Base-by-base conservation (phyloP, 2,113 vertebrate genomes). In the Gobiocypris rarus region DNA sequence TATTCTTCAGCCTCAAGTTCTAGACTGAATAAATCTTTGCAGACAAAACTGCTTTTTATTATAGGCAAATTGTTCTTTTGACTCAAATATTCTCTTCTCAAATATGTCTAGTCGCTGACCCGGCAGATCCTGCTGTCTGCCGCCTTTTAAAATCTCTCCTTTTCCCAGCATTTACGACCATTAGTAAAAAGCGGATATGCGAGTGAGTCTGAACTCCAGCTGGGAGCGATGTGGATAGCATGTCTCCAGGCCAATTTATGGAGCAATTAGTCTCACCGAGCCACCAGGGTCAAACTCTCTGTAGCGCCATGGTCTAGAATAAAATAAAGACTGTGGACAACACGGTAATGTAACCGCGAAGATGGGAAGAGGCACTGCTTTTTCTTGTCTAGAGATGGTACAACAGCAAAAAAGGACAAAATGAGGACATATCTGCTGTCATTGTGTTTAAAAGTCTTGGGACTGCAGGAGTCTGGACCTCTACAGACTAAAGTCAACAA, bases 201-300 rank as follows among this genome's bases (percentile, higher is more conserved):
- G 31, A 69, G 54, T 28, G 70, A 48, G 43, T 56, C 77, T 43
- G 70, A 75, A 70, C 54, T 78, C 58, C 84, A 75, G 65, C 69
- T 77, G 77, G 73, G 77, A 41, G 50, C 43, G 52, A 84, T 63
- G 81, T 61, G 74, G 73, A 31, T 41, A 43, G 80, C 81, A 61
- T 71, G 61, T 84, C 52, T 75, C 65, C 59, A 45, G 76, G 81
- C 45, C 78, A 89, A 89, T 87, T 86, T 84, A 87, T 76, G 45
- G 79, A 75, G 86, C 82, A 86, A 87, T 86, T 87, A 87, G 84
- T 83, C 74, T 78, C 8, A 70, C 38, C 38, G 76, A 83, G 75
- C 61, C 41, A 76, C 26, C 48, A 2, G n/a, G 84, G 86, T 84
- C 84, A 86, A 70, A 48, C 69, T 56, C 11, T 69, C 31, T 19